Evolutionary conservation across 2,113 vertebrate species (phyloP), one percentile per base, ranked within the genome.

Genomic region (Phalacrocorax carbo): DNA sequence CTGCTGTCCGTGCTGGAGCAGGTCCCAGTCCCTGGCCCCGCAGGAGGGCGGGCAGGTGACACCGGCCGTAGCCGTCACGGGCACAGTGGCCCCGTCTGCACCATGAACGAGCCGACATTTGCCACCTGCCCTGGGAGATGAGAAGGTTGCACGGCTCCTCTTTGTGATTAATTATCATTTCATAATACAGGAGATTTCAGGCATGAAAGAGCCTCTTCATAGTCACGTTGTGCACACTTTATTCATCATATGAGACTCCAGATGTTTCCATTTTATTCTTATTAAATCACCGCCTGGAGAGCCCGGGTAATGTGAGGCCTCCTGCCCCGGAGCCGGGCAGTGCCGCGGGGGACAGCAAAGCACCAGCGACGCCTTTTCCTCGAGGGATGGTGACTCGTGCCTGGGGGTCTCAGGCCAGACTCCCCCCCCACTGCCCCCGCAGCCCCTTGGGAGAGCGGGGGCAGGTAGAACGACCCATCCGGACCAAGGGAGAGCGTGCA

Each of bases 211-310:
- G 71, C 62, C 90, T 95, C 92, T 85, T 82, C 82, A 46, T 86
- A 78, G 87, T 36, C 90, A 72, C 42, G 32, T 62, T 17, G 82
- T 44, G 79, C 82, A 54, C 95, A 77, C 95, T 96, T 96, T 70
- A 93, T 96, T 92, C 95, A 78, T 93, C 94, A 86, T 46, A 66
- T 11, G 64, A 81, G 80, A 13, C 64, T 92, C 96, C 96, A 95
- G 94, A 93, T 92, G 86, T 94, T 96, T 95, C 92, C 68, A 86
- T 90, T 93, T 93, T 93, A 72, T 87, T 84, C 52, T 61, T 88
- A 93, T 88, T 88, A 96, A 95, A 77, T 93, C 90, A 66, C 70
- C 6, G 85, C 82, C 94, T 92, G 79, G 66, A 93, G 92, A 92
- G 64, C 4, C 15, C 0, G n/a, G 76, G 82, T 79, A 91, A 38